A percentile compares a stretch with the other conserved stretches of the same genome.
Evolutionary conservation across 2,113 vertebrate genomes (phyloP).

Genomic region (Onychorhynchus coronatus): DNA sequence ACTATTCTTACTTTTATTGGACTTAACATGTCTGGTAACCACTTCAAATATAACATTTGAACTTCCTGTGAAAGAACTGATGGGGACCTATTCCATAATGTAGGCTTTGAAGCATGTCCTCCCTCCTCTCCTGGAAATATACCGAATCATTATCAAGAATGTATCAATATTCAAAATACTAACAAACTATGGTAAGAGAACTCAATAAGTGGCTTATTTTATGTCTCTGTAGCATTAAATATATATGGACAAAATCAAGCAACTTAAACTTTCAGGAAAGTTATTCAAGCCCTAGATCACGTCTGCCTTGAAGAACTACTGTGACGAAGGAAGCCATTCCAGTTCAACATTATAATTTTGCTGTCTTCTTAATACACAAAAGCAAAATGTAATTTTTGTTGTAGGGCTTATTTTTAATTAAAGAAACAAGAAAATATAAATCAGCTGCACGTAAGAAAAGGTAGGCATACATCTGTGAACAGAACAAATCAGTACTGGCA

Average conservation of each 20-base stretch:
- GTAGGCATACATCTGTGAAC: background rate
- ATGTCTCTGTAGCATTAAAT: background rate
- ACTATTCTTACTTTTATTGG: background rate
- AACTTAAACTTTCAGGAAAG: background rate
- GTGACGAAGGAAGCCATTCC: background rate
- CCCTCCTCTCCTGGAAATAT: rapidly evolving
- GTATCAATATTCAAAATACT: background rate
- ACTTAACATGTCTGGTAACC: background rate
- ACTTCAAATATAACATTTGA: background rate
- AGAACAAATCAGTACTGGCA: background rate
- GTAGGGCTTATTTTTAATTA: background rate
- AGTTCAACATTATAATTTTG: background rate
- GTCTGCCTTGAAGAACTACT: background rate
- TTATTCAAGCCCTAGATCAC: background rate
- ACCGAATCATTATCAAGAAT: background rate
- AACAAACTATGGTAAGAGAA: background rate
- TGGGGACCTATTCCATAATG: background rate
- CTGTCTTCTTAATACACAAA: background rate
- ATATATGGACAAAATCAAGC: background rate
- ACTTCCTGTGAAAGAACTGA: background rate
- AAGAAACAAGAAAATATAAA: background rate
- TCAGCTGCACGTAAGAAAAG: background rate
- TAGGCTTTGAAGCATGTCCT: background rate
- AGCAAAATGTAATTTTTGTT: background rate
- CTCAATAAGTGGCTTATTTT: background rate